Conservation (phyloP, 2,888 invertebrate species). For the Ariolimax columbianus region DNA sequence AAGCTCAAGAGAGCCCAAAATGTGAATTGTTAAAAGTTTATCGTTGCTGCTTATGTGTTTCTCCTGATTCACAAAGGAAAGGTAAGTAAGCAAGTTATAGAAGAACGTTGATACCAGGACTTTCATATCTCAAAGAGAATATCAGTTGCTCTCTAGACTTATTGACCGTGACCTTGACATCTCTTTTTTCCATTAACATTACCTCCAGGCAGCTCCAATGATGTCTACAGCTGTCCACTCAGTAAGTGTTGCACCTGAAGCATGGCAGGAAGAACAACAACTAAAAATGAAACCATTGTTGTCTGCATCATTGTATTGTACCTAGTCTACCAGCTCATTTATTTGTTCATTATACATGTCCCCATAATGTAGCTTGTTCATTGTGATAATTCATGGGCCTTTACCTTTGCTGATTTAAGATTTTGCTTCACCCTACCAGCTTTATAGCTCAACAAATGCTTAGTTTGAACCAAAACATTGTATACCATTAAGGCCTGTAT, state of each 20-base stretch:
- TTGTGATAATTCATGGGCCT: neutral
- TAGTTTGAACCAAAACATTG: no score
- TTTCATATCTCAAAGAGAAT: neutral
- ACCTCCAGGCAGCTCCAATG: slow-evolving; percentile 92
- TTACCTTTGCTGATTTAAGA: neutral
- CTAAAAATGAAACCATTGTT: neutral
- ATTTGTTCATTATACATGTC: neutral
- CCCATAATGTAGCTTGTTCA: neutral
- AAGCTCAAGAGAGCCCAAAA: no score
- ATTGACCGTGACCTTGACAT: neutral
- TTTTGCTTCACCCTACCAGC: neutral
- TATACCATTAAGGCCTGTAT: no score
- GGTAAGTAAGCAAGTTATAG: no score
- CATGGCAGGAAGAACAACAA: slow-evolving; percentile 12
- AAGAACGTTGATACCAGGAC: no score
- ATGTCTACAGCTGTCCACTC: slow-evolving; percentile 95
- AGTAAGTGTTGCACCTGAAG: slow-evolving; percentile 83
- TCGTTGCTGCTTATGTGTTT: no score
- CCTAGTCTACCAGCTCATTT: neutral
- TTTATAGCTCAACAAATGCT: no score
- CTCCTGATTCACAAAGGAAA: no score
- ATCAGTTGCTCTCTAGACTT: neutral
- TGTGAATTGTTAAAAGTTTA: no score
- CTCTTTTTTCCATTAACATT: slow-evolving; percentile 38
- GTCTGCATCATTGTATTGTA: neutral